Percentiles rank a stretch among this genome's conserved stretches.
Conservation (phyloP, 2,888 invertebrate genomes). For the Odontocerum albicorne region DNA sequence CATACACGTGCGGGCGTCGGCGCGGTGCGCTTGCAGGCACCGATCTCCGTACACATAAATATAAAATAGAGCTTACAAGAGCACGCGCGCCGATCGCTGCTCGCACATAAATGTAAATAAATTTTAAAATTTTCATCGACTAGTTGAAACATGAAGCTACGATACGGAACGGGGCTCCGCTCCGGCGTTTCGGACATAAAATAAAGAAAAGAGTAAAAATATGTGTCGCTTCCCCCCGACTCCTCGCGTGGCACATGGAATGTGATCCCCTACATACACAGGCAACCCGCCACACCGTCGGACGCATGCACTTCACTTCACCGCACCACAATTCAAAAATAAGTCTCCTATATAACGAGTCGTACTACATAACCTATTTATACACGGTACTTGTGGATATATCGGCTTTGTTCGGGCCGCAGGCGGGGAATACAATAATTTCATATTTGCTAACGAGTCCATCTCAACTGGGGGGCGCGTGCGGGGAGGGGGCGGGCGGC, state of each 20-base stretch:
- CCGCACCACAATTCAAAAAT: conserved; percentile 25
- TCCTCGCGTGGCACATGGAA: conserved; percentile 19
- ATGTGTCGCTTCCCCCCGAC: background rate
- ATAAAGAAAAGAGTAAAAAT: conserved; percentile 15
- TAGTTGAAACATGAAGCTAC: conserved; percentile 38
- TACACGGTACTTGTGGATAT: conserved; percentile 1
- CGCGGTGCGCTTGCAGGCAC: background rate
- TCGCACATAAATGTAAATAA: too few relatives aligned
- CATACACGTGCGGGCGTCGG: background rate
- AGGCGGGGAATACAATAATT: conserved; percentile 7
- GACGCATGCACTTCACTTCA: too few relatives aligned
- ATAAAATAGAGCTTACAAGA: too few relatives aligned
- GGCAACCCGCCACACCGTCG: too few relatives aligned
- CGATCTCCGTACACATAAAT: too few relatives aligned
- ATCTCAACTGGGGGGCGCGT: conserved; percentile 35
- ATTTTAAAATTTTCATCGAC: conserved; percentile 44
- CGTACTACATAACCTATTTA: conserved; percentile 10
- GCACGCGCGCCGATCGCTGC: too few relatives aligned
- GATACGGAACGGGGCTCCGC: conserved; percentile 17
- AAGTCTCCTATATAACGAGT: conserved; percentile 17
- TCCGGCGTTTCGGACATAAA: conserved; percentile 6
- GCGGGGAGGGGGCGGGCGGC: conserved; percentile 39
- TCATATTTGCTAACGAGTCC: conserved; percentile 10
- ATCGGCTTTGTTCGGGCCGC: background rate
- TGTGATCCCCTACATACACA: conserved; percentile 16